Evolutionary conservation across 2,888 invertebrate genomes (phyloP).

Genomic region (Cremastinae sp.): DNA sequence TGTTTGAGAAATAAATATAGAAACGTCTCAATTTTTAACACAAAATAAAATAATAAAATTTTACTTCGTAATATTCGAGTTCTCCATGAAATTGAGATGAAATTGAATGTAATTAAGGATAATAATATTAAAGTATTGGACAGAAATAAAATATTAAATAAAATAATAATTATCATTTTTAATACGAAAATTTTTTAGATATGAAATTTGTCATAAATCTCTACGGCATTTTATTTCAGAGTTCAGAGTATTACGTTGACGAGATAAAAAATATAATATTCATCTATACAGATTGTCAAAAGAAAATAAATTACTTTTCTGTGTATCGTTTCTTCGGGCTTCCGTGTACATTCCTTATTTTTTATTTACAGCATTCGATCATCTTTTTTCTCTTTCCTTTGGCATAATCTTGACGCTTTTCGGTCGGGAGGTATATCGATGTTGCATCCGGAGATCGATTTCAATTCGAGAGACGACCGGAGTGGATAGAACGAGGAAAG

Average conservation of each 20-base stretch:
- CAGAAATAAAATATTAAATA: too few relatives aligned
- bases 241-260: not conserved
- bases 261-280: not conserved
- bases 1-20: slow-evolving; percentile 20
- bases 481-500: slow-evolving; percentile 38
- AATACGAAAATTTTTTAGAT: too few relatives aligned
- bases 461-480: slow-evolving; percentile 35
- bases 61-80: too few relatives aligned
- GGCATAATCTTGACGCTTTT: slow-evolving; percentile 41
- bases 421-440: not conserved
- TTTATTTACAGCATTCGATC: slow-evolving; percentile 23
- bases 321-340: not conserved
- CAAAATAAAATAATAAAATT: too few relatives aligned
- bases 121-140: too few relatives aligned
- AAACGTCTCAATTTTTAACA: too few relatives aligned
- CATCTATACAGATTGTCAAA: not conserved
- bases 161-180: too few relatives aligned
- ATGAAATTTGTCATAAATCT: too few relatives aligned
- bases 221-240: too few relatives aligned
- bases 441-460: slow-evolving; percentile 44
- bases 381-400: slow-evolving; percentile 23
- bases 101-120: too few relatives aligned
- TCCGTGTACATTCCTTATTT: not conserved
- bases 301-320: slow-evolving; percentile 3
- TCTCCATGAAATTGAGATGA: too few relatives aligned